A percentile compares a stretch with the other conserved stretches of the same genome.
These are phyloP conservation scores for Galbula dea DNA, from an alignment of 2,113 vertebrate species.

Conservation along the genomic window DNA sequence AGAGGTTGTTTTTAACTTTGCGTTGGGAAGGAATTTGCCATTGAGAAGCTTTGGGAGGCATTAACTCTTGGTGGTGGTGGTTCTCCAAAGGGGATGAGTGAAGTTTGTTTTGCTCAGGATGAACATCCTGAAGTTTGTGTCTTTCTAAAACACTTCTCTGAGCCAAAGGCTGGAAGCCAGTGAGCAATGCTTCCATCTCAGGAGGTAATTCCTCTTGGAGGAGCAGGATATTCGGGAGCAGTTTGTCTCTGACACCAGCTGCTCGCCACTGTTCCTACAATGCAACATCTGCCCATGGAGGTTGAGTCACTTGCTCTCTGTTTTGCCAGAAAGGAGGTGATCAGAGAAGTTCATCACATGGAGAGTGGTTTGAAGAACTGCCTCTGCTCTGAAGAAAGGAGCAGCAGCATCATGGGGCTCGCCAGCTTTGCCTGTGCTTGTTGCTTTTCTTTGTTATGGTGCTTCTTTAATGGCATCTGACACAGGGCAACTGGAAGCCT, in stretches of 20 bases:
- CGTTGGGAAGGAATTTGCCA: constrained; percentile 41
- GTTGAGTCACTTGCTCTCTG: accelerated
- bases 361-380: neutral
- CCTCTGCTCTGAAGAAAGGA: neutral
- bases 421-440: accelerated
- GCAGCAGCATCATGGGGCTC: accelerated
- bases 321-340: accelerated
- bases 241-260: neutral
- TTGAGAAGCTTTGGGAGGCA: neutral
- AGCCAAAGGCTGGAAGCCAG: neutral
- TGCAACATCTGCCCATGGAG: accelerated
- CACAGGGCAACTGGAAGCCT: neutral
- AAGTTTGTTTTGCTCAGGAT: neutral
- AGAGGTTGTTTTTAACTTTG: constrained; percentile 59
- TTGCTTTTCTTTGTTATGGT: accelerated
- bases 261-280: accelerated
- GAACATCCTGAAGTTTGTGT: neutral
- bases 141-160: neutral
- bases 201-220: neutral
- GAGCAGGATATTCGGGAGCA: neutral
- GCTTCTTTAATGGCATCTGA: neutral
- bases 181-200: neutral
- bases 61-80: neutral
- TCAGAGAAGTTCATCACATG: accelerated
- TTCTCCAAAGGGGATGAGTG: constrained; percentile 17